phyloP scores from a whole-genome alignment of 2,888 invertebrate genomes.

The Bellardia pandia region DNA sequence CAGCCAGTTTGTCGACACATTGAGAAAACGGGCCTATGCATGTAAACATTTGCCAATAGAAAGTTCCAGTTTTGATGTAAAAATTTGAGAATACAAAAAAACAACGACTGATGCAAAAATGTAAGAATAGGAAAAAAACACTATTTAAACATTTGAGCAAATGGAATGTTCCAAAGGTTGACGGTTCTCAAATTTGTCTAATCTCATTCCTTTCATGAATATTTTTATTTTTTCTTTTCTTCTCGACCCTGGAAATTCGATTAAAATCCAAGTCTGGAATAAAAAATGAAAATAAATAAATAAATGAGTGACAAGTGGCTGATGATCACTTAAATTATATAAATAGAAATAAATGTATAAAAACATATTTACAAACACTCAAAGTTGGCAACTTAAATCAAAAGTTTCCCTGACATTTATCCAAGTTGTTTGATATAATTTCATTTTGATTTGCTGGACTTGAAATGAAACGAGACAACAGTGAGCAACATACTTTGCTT shows the following conservation, averaged over 20 bases:
- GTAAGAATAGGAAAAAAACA: no score
- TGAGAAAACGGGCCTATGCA: no score
- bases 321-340: neutral
- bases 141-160: no score
- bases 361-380: no score
- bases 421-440: neutral
- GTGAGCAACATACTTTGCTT: neutral
- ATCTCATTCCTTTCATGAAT: neutral
- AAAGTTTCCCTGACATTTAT: constrained; percentile 10
- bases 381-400: neutral
- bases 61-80: no score
- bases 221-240: neutral
- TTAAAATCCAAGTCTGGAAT: neutral
- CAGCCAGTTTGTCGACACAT: no score
- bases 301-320: neutral
- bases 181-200: no score
- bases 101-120: no score
- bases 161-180: no score
- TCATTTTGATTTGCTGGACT: neutral
- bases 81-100: no score
- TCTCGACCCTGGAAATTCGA: neutral
- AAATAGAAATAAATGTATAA: neutral
- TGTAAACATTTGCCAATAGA: no score
- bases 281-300: neutral
- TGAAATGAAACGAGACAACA: constrained; percentile 1